Evolutionary conservation across 2,113 vertebrate species (phyloP).

Genomic region (Anser brachyrhynchus): DNA sequence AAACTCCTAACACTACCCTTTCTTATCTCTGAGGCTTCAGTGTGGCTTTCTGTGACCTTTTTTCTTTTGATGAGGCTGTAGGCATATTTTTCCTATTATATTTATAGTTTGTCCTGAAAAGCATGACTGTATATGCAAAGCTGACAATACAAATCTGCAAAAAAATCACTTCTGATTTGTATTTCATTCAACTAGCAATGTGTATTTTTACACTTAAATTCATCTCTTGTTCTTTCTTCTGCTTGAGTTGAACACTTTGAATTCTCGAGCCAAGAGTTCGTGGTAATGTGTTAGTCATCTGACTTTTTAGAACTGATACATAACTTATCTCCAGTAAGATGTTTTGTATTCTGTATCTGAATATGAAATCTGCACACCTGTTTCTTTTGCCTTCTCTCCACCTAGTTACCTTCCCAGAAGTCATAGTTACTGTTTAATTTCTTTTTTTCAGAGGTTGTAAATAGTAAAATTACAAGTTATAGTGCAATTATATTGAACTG

Average conservation of each 20-base stretch:
- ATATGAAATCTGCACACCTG: neutral
- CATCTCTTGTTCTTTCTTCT: neutral
- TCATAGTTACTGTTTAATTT: neutral
- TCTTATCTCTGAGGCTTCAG: neutral
- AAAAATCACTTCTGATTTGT: neutral
- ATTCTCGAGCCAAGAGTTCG: neutral
- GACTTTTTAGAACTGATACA: neutral
- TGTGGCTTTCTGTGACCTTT: neutral
- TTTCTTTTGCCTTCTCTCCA: neutral
- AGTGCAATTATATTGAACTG: neutral
- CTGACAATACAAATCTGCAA: neutral
- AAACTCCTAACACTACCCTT: neutral
- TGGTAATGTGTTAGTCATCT: neutral
- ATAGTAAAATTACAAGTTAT: neutral
- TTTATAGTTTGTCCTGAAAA: neutral
- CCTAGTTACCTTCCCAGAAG: neutral
- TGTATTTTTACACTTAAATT: neutral
- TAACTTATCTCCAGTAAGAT: neutral
- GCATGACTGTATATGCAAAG: neutral
- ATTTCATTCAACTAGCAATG: neutral
- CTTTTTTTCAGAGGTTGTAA: neutral
- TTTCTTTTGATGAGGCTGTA: neutral
- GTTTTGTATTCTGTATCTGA: neutral
- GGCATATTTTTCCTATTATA: neutral
- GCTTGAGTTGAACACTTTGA: neutral